A percentile compares a stretch with the other conserved stretches of the same genome.
Conservation (phyloP, 2,797 vertebrate genomes). For the Coranthus polyacanthus region DNA sequence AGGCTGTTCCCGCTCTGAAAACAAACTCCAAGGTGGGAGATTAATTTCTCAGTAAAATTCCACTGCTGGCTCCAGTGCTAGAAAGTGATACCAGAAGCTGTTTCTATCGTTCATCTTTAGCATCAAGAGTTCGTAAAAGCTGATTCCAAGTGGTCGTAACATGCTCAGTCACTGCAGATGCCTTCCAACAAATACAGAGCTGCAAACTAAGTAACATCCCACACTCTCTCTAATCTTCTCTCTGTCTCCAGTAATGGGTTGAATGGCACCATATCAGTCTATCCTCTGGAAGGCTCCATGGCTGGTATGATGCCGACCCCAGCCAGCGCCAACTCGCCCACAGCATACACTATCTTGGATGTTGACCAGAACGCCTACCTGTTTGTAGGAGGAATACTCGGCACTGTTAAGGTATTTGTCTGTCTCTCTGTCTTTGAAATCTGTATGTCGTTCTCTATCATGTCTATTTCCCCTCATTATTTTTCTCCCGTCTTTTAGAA, state of each 20-base stretch:
- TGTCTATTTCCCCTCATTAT: not conserved
- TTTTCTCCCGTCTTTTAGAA: slow-evolving; percentile 82
- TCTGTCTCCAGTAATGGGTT: slow-evolving; percentile 87
- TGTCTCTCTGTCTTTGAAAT: slow-evolving; percentile 6
- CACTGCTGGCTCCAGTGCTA: slow-evolving; percentile 35
- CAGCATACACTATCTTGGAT: slow-evolving; percentile 93
- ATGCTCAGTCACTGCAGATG: slow-evolving; percentile 26
- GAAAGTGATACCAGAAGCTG: slow-evolving; percentile 26
- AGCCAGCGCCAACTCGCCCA: slow-evolving; percentile 88
- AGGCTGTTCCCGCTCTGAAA: slow-evolving; percentile 46
- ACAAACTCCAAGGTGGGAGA: slow-evolving; percentile 57
- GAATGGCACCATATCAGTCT: slow-evolving; percentile 93
- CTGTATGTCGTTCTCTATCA: not conserved
- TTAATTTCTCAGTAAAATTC: slow-evolving; percentile 50
- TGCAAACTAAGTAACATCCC: slow-evolving; percentile 25
- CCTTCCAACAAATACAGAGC: slow-evolving; percentile 32
- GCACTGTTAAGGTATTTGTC: slow-evolving; percentile 88
- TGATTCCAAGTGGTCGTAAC: slow-evolving; percentile 25
- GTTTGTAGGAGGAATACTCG: slow-evolving; percentile 95
- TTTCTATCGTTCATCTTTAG: slow-evolving; percentile 55
- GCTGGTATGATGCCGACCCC: slow-evolving; percentile 89
- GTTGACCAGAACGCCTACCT: slow-evolving; percentile 95
- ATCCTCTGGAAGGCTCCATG: slow-evolving; percentile 92
- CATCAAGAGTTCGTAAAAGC: slow-evolving; percentile 57
- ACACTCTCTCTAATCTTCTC: not conserved